Conservation (phyloP, 1,140 invertebrate genomes). For the Copidosoma floridanum region DNA sequence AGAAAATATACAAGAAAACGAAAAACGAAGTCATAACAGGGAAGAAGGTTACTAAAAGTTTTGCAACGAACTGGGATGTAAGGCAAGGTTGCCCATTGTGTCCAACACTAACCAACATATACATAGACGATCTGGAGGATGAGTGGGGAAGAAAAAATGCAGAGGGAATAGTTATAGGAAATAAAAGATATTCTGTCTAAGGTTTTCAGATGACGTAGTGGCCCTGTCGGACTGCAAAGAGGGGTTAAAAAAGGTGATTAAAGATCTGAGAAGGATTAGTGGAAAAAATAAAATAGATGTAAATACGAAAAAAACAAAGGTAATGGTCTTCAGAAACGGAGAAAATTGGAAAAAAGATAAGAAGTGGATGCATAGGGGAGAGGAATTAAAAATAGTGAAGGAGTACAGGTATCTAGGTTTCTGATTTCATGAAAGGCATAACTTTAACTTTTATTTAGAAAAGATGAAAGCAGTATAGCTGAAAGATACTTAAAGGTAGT, state of each 20-base stretch:
- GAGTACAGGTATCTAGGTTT: no score
- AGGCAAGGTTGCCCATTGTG: neutral
- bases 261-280: neutral
- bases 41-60: neutral
- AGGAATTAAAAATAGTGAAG: slow-evolving; percentile 3
- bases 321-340: no score
- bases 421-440: no score
- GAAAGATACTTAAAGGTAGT: no score
- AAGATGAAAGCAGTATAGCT: no score
- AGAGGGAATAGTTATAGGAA: neutral
- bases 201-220: slow-evolving; percentile 13
- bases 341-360: no score
- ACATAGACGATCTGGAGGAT: neutral
- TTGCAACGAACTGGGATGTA: neutral
- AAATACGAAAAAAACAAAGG: neutral
- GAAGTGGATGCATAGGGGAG: neutral
- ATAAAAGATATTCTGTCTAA: neutral
- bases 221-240: neutral
- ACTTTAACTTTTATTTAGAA: no score
- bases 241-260: slow-evolving; percentile 1
- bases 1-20: neutral
- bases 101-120: neutral
- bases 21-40: neutral
- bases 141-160: neutral
- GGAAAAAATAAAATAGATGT: neutral